Evolutionary conservation across 2,888 invertebrate genomes (phyloP).

Genomic region (Periphyllus acericola): DNA sequence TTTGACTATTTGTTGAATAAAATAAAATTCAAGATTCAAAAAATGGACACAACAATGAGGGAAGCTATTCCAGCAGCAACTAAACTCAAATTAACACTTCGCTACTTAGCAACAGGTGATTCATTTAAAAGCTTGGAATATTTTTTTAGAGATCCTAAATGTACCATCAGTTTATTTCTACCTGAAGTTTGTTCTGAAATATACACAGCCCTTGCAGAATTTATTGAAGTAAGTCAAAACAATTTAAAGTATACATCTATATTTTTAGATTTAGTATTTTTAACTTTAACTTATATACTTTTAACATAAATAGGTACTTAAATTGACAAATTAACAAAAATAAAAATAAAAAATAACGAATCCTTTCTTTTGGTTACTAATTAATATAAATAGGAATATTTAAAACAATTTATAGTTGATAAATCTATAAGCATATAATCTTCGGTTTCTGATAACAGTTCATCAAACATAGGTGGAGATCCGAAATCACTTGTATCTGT

Average conservation of each 20-base stretch:
- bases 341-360: background rate
- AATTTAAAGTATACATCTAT: slow-evolving; percentile 27
- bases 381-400: background rate
- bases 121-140: slow-evolving; percentile 35
- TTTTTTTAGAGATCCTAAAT: slow-evolving; percentile 42
- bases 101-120: slow-evolving; percentile 36
- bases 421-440: slow-evolving; percentile 18
- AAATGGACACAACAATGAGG: slow-evolving; percentile 41
- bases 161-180: slow-evolving; percentile 27
- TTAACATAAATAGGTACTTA: background rate
- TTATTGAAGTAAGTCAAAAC: slow-evolving; percentile 36
- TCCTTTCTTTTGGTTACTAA: background rate
- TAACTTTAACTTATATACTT: background rate
- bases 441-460: slow-evolving; percentile 35
- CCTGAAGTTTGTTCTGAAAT: slow-evolving; percentile 38
- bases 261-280: slow-evolving; percentile 11
- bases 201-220: slow-evolving; percentile 41
- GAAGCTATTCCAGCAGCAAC: slow-evolving; percentile 30
- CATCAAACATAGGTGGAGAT: slow-evolving; percentile 31
- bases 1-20: too few species aligned
- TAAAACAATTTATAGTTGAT: slow-evolving; percentile 10
- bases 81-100: slow-evolving; percentile 35
- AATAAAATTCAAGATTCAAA: too few species aligned
- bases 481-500: slow-evolving; percentile 19
- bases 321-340: slow-evolving; percentile 7